Base-by-base conservation (phyloP, 2,888 invertebrate species). In the Thereva nobilitata region DNA sequence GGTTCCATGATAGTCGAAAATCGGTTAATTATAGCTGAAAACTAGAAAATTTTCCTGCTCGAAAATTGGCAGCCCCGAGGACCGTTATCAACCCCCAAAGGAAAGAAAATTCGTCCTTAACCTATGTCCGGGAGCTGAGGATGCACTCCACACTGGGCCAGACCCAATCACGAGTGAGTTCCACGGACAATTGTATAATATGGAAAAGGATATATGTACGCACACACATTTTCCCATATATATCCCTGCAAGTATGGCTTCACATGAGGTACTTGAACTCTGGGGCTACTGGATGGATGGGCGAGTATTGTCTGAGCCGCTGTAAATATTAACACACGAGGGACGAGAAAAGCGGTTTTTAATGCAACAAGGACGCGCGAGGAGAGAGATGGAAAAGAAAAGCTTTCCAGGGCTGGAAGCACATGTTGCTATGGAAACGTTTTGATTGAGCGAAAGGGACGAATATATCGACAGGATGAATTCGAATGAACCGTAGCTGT, bases 261-360 rank as follows among this genome's bases (percentile, higher is more conserved):
- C 47, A 8, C 59, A 10, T 38, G 38, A 49, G 59, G 59, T 59
- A 59, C 47, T 59, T 59, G 59, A 59, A 59, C 59, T 59, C 38
- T 38, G 23, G 23, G 23, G 23, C 23, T 23, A 23, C 23, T 23
- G 23, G 23, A 23, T 23, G 23, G 23, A 23, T 23, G 23, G 23
- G 23, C 23, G 23, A 23, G 23, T 2, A 23, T 23, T 23, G 23
- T 23, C 23, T 23, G 23, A 23, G 23, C 23, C 23, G 23, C 23
- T 23, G 23, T 23, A 23, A 23, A 23, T 23, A 23, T 23, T 2
- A 23, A 23, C 23, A 23, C 23, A 23, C 23, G 23, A 23, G 23
- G 23, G 23, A 23, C 23, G 23, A 23, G 23, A 23, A 23, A 23
- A 23, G 23, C 23, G 23, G 23, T 23, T 23, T 23, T 23, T 23